Evolutionary conservation across 1,140 invertebrate genomes (phyloP).

Genomic region (Penaeus indicus): DNA sequence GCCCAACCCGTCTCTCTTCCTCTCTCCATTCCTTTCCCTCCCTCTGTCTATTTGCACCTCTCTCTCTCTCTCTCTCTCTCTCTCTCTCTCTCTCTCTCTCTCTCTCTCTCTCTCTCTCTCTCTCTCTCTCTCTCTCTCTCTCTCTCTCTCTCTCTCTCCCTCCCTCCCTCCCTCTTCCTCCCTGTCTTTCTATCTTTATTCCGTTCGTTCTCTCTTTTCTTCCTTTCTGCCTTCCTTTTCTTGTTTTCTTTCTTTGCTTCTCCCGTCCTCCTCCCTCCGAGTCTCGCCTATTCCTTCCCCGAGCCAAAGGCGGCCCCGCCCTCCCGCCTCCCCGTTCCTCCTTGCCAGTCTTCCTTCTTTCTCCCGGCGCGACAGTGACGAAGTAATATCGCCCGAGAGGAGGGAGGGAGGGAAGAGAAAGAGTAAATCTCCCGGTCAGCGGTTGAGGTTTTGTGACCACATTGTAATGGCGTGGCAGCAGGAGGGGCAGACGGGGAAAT

Average conservation of each 20-base stretch:
- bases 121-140: conserved; percentile 9
- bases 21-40: neutral
- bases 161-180: neutral
- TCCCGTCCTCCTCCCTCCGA: neutral
- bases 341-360: conserved; percentile 2
- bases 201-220: neutral
- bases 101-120: conserved; percentile 10
- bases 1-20: neutral
- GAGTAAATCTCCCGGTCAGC: conserved; percentile 44
- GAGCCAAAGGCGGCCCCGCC: neutral
- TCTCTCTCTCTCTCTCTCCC: neutral
- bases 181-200: neutral
- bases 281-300: neutral
- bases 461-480: conserved; percentile 57
- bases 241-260: neutral
- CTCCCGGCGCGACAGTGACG: conserved; percentile 44
- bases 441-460: conserved; percentile 59
- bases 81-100: neutral
- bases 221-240: neutral
- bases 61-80: neutral
- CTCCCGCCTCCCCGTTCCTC: neutral
- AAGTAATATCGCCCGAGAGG: conserved; percentile 43
- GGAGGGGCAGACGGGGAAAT: conserved; percentile 52
- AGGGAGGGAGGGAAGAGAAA: conserved; percentile 27
- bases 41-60: neutral